Base-by-base conservation (phyloP, 2,113 vertebrate genomes). In the Tupaia tana region DNA sequence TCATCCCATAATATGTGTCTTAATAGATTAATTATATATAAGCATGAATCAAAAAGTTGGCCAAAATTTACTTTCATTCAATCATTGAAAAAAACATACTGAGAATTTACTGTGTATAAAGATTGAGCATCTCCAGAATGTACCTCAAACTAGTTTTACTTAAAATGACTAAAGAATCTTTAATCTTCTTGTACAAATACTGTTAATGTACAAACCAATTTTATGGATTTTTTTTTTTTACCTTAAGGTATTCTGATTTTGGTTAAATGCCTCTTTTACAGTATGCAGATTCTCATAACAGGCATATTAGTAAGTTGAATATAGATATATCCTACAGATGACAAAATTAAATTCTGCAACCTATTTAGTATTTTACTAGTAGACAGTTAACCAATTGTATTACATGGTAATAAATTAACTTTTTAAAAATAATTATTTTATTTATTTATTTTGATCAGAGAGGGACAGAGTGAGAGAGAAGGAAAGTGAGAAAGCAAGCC, bases 71-170 rank as follows among this genome's bases (percentile, higher is more conserved):
- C 24, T 86, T 88, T 84, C 8, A 86, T 67, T 69, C 31, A 77
- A 29, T 89, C 59, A 74, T 81, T 95, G 16, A 86, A 43, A 83
- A 24, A 83, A 70, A 43, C 82, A 86, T 86, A 91, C 67, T 85
- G 54, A 89, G 16, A 86, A 29, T 86, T 89, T 95, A 77, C 7
- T 70, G 0, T 67, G 73, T 74, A n/a, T 12, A 84, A 70, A 88
- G 73, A 79, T 90, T 29, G 87, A 18, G 19, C 75, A 15, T 91
- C 25, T 8, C 8, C 15, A 85, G 52, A 67, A 52, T 83, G 29
- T 75, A 71, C 18, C 15, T 88, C n/a, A 73, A 25, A 73, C 52
- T 93, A 66, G 29, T 86, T 86, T 81, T 90, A 54, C 14, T 92
- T 93, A 93, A 88, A 43, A 79, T 77, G 73, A 27, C 22, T 81